Conservation (phyloP, 92 coral and sea anemone species). For the Paramuricea clavata region DNA sequence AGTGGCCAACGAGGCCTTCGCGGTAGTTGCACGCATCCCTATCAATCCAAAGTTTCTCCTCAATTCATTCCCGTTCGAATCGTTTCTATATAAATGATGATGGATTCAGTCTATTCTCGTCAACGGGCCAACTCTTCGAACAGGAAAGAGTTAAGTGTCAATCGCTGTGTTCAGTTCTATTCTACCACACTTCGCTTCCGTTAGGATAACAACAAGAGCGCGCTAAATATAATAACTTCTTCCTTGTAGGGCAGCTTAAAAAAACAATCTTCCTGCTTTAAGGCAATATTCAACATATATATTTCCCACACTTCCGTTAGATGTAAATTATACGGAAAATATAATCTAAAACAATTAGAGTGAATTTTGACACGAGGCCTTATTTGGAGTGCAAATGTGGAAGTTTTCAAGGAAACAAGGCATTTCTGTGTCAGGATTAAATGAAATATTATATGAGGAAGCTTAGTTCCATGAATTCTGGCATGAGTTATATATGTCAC, state of each 20-base stretch:
- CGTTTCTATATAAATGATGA: neutral
- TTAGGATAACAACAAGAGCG: neutral
- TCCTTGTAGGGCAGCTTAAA: constrained; percentile 9
- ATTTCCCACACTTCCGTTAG: neutral
- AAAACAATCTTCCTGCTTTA: neutral
- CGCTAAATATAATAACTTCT: neutral
- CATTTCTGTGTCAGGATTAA: neutral
- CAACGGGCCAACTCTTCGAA: neutral
- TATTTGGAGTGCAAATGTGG: neutral
- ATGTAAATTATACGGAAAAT: neutral
- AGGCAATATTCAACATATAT: neutral
- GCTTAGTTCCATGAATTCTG: neutral
- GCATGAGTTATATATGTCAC: too few relatives aligned
- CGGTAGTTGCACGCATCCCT: too few relatives aligned
- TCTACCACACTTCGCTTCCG: neutral
- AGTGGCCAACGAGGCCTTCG: too few relatives aligned
- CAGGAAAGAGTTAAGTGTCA: neutral
- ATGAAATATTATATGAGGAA: neutral
- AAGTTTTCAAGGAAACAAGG: neutral
- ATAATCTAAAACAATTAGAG: neutral
- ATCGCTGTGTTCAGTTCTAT: neutral
- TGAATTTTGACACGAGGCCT: neutral
- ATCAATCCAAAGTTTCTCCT: too few relatives aligned
- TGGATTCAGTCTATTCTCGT: too few relatives aligned
- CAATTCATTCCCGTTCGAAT: neutral